These are phyloP conservation scores for Aldabrachelys gigantea DNA, from an alignment of 2,113 vertebrate species.

Conservation along the genomic window DNA sequence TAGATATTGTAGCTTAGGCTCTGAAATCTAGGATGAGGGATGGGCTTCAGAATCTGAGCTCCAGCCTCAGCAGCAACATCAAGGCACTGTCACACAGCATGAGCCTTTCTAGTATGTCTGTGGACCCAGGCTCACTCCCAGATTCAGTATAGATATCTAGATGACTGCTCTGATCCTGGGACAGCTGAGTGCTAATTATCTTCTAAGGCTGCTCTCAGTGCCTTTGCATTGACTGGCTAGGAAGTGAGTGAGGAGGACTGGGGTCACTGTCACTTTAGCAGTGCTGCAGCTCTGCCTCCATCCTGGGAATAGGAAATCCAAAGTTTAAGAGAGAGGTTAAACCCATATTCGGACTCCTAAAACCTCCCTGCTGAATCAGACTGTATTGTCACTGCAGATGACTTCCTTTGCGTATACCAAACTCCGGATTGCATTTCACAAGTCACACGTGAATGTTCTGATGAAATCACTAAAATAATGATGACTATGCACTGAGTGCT, in stretches of 20 bases:
- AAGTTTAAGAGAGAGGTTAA: not conserved
- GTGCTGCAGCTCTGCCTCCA: not conserved
- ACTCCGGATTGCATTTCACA: not conserved
- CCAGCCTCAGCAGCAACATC: not conserved
- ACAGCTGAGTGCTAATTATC: not conserved
- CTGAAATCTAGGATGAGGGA: not conserved
- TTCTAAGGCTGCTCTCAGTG: not conserved
- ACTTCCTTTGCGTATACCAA: slow-evolving; percentile 21
- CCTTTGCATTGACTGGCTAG: slow-evolving; percentile 31
- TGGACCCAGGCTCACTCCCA: not conserved
- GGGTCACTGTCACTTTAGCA: not conserved
- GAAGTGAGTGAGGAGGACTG: not conserved
- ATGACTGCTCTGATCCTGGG: not conserved
- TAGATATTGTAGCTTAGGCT: not conserved
- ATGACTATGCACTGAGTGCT: not conserved
- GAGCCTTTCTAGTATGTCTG: not conserved
- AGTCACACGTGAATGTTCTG: not conserved
- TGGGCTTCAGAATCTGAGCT: not conserved
- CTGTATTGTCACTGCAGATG: not conserved
- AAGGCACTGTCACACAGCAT: not conserved
- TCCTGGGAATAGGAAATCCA: not conserved
- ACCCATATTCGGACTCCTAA: not conserved
- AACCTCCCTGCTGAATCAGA: not conserved
- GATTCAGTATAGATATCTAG: not conserved
- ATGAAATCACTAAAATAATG: slow-evolving; percentile 20